These are phyloP conservation scores for Nephrotoma appendiculata DNA, from an alignment of 2,888 invertebrate genomes.

Conservation along the genomic window DNA sequence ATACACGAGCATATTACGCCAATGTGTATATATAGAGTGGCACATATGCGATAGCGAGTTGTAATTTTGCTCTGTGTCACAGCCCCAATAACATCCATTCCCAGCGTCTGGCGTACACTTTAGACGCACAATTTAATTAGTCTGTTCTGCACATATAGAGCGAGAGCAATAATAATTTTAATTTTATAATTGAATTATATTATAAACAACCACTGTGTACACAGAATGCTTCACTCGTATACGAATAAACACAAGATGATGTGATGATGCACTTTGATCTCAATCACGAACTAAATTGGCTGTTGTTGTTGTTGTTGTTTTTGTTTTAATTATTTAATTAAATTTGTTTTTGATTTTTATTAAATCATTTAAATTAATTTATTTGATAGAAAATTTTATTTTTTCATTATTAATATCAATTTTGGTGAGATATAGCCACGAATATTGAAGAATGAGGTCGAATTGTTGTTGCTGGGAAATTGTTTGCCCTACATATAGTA, in stretches of 20 bases:
- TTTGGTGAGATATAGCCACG: neutral
- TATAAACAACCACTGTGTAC: neutral
- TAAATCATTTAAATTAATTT: neutral
- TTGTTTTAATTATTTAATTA: neutral
- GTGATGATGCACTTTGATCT: neutral
- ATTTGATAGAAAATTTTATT: neutral
- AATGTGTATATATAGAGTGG: neutral
- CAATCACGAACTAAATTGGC: neutral
- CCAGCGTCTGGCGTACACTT: neutral
- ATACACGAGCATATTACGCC: neutral
- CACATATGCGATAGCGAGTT: neutral
- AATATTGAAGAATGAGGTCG: too few relatives aligned
- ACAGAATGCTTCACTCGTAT: neutral
- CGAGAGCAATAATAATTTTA: neutral
- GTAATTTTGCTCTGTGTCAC: neutral
- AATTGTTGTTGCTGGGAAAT: too few relatives aligned
- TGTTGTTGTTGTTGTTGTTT: neutral
- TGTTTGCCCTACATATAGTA: too few relatives aligned
- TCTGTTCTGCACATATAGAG: neutral
- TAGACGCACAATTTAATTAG: neutral
- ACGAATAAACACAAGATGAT: neutral
- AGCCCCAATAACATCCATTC: neutral
- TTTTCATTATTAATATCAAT: neutral
- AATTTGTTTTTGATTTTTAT: neutral
- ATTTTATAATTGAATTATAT: neutral